A percentile compares a stretch with the other conserved stretches of the same genome.
Conservation (phyloP, 2,113 vertebrate genomes). For the Sarotherodon lohbergeri region DNA sequence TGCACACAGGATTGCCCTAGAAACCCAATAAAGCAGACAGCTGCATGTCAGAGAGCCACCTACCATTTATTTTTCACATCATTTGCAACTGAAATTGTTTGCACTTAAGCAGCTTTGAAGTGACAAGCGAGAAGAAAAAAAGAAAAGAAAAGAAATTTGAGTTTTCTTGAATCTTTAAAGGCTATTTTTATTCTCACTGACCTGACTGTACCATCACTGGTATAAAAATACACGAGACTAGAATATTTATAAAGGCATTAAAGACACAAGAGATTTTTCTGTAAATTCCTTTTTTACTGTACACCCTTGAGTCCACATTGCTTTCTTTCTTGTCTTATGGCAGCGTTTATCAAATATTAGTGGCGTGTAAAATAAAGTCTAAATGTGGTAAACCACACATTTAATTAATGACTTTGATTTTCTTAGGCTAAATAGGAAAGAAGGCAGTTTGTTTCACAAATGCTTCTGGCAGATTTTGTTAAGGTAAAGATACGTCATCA, state of each 20-base stretch:
- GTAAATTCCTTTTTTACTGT: neutral
- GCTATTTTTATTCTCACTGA: neutral
- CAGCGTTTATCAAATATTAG: neutral
- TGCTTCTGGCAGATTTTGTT: neutral
- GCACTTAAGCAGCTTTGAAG: neutral
- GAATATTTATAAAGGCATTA: neutral
- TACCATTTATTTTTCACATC: slow-evolving; percentile 24
- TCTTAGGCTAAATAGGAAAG: neutral
- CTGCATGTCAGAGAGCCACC: slow-evolving; percentile 3
- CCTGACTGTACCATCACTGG: neutral
- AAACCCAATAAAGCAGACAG: slow-evolving; percentile 43
- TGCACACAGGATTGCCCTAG: slow-evolving; percentile 89
- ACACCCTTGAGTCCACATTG: neutral
- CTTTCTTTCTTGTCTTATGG: neutral
- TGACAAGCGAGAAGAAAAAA: neutral
- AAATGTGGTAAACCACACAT: neutral
- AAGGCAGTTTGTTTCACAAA: neutral
- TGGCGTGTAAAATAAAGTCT: neutral
- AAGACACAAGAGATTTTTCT: neutral
- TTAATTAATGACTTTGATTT: neutral
- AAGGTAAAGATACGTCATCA: neutral
- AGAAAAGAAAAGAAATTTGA: neutral
- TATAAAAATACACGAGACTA: neutral
- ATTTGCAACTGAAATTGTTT: neutral
- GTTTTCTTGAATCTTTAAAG: neutral